Percentiles rank a stretch among this genome's conserved stretches.
Evolutionary conservation across 37 sponge, comb jelly and placozoan species (phyloP).

Genomic region (Lycopodina hypogea): DNA sequence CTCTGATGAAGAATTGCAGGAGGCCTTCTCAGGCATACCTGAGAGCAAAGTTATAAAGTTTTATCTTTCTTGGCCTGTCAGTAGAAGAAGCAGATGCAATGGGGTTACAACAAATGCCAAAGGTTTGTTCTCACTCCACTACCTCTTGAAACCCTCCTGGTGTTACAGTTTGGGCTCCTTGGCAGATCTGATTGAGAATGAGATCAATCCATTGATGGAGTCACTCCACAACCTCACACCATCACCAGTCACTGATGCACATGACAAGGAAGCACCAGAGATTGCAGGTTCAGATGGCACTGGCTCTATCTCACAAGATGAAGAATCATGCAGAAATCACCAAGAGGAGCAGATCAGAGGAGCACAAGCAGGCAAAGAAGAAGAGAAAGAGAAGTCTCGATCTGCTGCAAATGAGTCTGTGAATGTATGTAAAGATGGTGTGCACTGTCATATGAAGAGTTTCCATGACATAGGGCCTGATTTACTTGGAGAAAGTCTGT

Average conservation of each 20-base stretch:
- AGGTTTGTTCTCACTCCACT: neutral
- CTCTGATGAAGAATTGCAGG: conserved; percentile 37
- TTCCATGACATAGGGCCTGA: neutral
- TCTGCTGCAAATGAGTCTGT: neutral
- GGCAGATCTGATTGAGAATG: neutral
- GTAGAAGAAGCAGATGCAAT: too few relatives aligned
- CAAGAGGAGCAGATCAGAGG: neutral
- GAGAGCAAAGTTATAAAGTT: conserved; percentile 18
- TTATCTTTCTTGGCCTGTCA: neutral
- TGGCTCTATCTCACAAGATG: neutral
- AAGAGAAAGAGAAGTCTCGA: conserved; percentile 7
- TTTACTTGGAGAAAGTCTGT: too few relatives aligned
- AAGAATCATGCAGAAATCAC: too few relatives aligned
- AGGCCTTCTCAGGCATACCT: conserved; percentile 19
- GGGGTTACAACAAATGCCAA: too few relatives aligned
- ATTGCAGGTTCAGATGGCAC: neutral
- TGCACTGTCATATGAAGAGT: neutral
- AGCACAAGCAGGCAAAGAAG: neutral
- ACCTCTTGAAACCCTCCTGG: conserved; percentile 5
- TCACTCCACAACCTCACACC: neutral
- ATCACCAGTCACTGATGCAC: neutral
- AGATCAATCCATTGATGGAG: neutral
- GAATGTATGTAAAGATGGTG: neutral
- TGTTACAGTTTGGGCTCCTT: too few relatives aligned
- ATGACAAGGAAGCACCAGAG: neutral